A percentile compares a stretch with the other conserved stretches of the same genome.
Evolutionary conservation across 2,888 invertebrate genomes (phyloP).

Genomic region (Trileptium ribeirensis): DNA sequence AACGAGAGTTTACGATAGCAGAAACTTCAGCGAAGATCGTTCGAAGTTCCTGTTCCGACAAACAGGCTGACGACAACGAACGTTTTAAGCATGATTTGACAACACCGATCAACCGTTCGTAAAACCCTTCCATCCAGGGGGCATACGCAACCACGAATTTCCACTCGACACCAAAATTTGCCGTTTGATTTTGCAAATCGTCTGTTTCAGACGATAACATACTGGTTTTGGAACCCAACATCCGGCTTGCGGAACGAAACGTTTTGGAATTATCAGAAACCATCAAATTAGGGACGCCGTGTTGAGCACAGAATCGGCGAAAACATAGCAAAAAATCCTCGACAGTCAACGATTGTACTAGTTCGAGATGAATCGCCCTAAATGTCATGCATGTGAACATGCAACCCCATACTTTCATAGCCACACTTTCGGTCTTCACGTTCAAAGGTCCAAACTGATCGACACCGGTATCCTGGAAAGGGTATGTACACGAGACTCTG

Average conservation of each 20-base stretch:
- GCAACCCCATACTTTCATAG: not conserved
- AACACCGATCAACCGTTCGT: not conserved
- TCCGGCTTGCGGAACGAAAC: not conserved
- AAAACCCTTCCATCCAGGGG: not conserved
- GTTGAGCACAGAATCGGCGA: not conserved
- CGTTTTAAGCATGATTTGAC: not conserved
- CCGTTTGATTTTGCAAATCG: not conserved
- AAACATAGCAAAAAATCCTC: not conserved
- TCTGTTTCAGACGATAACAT: not conserved
- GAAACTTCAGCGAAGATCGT: not conserved
- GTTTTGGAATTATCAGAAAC: not conserved
- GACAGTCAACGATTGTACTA: not conserved
- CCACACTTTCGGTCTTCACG: not conserved
- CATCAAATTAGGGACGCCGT: not conserved
- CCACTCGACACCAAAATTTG: not conserved
- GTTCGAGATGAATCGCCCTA: not conserved
- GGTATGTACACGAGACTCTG: not conserved
- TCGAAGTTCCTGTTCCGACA: not conserved
- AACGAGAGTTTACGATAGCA: not conserved
- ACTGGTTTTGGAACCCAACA: not conserved
- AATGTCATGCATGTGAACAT: not conserved
- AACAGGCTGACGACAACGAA: not conserved
- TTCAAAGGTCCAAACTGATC: conserved; percentile 10
- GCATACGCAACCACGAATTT: not conserved
- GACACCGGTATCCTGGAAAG: not conserved